Conservation (phyloP, 1,140 invertebrate genomes). For the Diachasmimorpha longicaudata region DNA sequence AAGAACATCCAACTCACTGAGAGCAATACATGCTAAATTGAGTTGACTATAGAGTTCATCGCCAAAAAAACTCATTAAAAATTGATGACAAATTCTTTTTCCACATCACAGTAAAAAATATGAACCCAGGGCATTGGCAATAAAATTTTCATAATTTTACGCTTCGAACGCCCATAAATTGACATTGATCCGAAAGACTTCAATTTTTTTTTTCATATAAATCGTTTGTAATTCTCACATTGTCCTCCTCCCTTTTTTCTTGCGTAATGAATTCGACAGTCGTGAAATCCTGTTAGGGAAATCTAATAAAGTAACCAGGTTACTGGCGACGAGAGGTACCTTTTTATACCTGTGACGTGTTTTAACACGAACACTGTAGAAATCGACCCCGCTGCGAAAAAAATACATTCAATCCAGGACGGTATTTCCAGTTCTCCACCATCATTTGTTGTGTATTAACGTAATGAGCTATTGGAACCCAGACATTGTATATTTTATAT, state of each 20-base stretch:
- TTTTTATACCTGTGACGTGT: neutral
- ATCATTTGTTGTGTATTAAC: neutral
- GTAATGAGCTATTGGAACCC: neutral
- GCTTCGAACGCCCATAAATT: neutral
- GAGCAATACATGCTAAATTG: neutral
- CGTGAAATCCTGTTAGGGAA: constrained; percentile 31
- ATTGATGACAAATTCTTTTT: too few species aligned
- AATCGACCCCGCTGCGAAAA: neutral
- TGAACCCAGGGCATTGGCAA: neutral
- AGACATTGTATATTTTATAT: neutral
- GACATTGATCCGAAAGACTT: neutral
- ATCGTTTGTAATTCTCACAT: neutral
- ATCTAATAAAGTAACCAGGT: constrained; percentile 37
- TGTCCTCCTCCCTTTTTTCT: neutral
- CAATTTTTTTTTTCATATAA: neutral
- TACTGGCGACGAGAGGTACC: neutral
- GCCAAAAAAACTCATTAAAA: too few species aligned
- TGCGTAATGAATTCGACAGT: constrained; percentile 27
- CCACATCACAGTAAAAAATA: too few species aligned
- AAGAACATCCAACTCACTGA: neutral
- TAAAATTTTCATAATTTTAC: neutral
- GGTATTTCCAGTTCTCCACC: neutral
- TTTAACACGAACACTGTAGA: neutral
- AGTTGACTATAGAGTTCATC: neutral
- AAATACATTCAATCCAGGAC: neutral